Base-by-base conservation (phyloP, 2,797 vertebrate species). In the Arrhamphus sclerolepis region DNA sequence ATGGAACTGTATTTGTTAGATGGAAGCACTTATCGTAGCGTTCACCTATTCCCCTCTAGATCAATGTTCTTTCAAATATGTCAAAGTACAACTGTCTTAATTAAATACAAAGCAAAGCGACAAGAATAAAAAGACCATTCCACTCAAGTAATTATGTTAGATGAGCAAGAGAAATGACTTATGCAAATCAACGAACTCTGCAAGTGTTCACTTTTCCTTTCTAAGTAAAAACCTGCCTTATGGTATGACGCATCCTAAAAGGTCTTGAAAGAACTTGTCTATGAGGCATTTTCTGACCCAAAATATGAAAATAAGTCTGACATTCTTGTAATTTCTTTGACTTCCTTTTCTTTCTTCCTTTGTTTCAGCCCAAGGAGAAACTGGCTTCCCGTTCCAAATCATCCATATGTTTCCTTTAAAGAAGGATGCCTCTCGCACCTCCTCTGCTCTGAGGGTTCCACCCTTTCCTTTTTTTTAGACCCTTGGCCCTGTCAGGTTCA, bases 341-440 rank as follows among this genome's bases (percentile, higher is more conserved):
- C 81, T 78, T 87, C 84, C 82, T 76, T 22, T 38, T n/a, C n/a
- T 56, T 43, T 47, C 54, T 79, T 81, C 72, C 78, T 81, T 75
- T 79, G 38, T 66, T 82, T 68, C 43, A 57, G 52, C 61, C 77
- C 72, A 57, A 38, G 31, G 76, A 80, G 61, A 60, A 56, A 61
- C 40, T 41, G 40, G 54, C 67, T 86, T 91, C 89, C 87, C 82
- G 61, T 80, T 72, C 62, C 46, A 55, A 67, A 73, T 70, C 78
- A 42, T 87, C 81, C 84, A 86, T 85, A 76, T 89, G 86, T 82
- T 91, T 91, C 90, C 89, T 87, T 74, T 62, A 60, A 72, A 85
- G 86, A 89, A 89, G 90, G 88, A 93, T 88, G 81, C 76, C 70
- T 38, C 81, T 91, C 87, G 83, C 89, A 89, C 87, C 86, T 90